A percentile compares a stretch with the other conserved stretches of the same genome.
phyloP scores from a whole-genome alignment of 2,797 vertebrate genomes.

The Meda fulgida region DNA sequence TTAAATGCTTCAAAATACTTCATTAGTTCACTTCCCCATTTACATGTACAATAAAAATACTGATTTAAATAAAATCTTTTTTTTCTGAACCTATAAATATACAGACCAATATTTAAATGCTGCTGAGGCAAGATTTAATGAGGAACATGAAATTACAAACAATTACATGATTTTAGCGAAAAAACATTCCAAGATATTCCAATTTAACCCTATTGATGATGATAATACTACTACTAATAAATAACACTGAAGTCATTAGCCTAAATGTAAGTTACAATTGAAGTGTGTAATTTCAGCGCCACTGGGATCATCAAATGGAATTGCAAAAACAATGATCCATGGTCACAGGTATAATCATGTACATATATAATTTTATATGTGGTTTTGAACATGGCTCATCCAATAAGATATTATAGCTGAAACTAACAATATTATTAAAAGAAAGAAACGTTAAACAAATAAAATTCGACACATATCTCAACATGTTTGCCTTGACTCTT shows the following conservation, averaged over 20 bases:
- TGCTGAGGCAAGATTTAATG: background rate
- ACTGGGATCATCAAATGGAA: background rate
- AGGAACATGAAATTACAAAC: background rate
- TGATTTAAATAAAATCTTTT: no score
- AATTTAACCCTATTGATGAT: background rate
- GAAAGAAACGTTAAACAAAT: background rate
- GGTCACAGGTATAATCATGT: background rate
- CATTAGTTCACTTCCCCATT: background rate
- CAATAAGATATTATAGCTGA: background rate
- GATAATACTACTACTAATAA: background rate
- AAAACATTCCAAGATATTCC: background rate
- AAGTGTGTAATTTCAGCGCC: background rate
- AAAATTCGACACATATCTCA: background rate
- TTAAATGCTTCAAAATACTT: background rate
- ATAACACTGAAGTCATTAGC: background rate
- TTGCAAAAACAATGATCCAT: background rate
- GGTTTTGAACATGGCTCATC: background rate
- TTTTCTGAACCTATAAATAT: background rate
- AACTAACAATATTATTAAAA: background rate
- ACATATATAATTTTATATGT: background rate
- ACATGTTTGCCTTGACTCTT: background rate
- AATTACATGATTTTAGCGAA: background rate
- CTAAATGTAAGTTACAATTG: background rate
- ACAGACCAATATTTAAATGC: background rate
- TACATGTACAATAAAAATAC: background rate